phyloP scores from a whole-genome alignment of 2,113 vertebrate species.

The Dissostichus mawsoni region DNA sequence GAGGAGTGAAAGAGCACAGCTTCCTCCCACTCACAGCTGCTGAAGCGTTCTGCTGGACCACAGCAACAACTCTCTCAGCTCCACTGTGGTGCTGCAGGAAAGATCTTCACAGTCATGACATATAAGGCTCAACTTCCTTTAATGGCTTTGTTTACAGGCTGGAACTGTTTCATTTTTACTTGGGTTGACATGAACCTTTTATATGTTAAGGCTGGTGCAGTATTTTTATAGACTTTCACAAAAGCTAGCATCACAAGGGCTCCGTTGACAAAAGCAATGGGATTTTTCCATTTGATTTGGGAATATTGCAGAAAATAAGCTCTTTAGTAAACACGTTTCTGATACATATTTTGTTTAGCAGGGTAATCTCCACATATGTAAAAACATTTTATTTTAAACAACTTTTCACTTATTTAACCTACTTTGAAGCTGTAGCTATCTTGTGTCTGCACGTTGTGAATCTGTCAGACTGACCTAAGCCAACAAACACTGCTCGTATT shows the following conservation, averaged over 20 bases:
- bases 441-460: not conserved
- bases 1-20: conserved; percentile 47
- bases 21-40: conserved; percentile 75
- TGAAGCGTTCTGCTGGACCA: conserved; percentile 48
- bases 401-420: not conserved
- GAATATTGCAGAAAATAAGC: too few species aligned
- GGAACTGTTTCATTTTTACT: not conserved
- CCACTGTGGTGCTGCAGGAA: conserved; percentile 27
- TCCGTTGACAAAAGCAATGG: too few species aligned
- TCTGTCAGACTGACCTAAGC: not conserved
- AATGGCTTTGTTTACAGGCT: conserved; percentile 18
- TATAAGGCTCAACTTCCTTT: conserved; percentile 8
- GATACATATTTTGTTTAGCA: too few species aligned
- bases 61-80: conserved; percentile 3
- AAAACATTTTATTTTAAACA: too few species aligned
- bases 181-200: not conserved
- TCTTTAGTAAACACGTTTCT: too few species aligned
- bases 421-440: not conserved
- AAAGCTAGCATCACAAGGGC: too few species aligned
- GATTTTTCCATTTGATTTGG: too few species aligned
- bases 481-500: too few species aligned
- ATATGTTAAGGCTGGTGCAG: too few species aligned
- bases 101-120: conserved; percentile 21
- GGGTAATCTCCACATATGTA: too few species aligned
- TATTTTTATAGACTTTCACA: too few species aligned